These are phyloP conservation scores for Acleris sparsana DNA, from an alignment of 2,888 invertebrate species.

Conservation along the genomic window DNA sequence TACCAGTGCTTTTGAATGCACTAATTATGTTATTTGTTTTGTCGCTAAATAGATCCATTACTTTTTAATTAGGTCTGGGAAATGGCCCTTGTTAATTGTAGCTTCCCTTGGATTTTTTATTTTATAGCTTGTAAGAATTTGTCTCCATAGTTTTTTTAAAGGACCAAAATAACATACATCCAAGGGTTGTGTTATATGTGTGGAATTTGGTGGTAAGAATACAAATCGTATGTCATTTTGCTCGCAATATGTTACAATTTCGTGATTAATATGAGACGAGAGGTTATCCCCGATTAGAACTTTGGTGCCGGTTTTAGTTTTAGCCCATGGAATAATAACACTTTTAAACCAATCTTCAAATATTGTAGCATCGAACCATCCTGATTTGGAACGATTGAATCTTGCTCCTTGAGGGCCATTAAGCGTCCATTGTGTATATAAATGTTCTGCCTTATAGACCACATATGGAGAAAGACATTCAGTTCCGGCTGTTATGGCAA, in stretches of 20 bases:
- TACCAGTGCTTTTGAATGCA: constrained; percentile 38
- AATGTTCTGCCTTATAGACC: too few species aligned
- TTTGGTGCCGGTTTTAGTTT: too few species aligned
- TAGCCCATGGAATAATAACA: too few species aligned
- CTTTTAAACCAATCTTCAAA: too few species aligned
- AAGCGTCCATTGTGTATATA: too few species aligned
- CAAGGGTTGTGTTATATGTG: constrained; percentile 47
- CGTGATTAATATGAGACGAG: constrained; percentile 30
- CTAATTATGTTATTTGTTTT: constrained; percentile 16
- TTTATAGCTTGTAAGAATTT: constrained; percentile 25
- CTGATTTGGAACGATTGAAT: too few species aligned
- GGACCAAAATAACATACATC: constrained; percentile 47
- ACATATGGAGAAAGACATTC: too few species aligned
- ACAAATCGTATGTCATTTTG: constrained; percentile 48
- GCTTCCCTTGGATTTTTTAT: constrained; percentile 35
- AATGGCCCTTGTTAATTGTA: constrained; percentile 35
- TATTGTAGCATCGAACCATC: too few species aligned
- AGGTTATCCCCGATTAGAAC: too few species aligned
- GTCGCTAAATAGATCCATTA: too few species aligned
- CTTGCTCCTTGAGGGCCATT: too few species aligned
- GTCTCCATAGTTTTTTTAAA: constrained; percentile 45
- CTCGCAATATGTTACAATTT: constrained; percentile 45
- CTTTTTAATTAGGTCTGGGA: constrained; percentile 23
- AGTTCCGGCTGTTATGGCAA: too few species aligned
- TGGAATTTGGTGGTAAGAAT: constrained; percentile 47